Percentiles rank a stretch among this genome's conserved stretches.
phyloP scores from a whole-genome alignment of 1,140 invertebrate species.

The Heliothis virescens region DNA sequence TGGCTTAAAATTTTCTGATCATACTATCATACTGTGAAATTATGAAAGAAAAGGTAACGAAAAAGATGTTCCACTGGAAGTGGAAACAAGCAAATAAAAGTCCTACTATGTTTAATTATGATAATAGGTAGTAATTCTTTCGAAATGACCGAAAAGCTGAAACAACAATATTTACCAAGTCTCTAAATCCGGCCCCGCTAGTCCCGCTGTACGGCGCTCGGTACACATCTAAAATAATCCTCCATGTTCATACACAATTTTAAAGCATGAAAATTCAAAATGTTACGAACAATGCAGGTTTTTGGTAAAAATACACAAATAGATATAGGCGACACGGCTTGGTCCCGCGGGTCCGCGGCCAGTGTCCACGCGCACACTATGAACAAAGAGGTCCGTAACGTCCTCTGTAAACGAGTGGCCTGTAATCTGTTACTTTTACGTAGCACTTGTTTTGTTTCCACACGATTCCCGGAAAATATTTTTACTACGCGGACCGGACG shows the following conservation, averaged over 20 bases:
- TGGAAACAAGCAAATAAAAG: not conserved
- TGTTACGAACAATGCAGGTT: conserved; percentile 27
- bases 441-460: conserved; percentile 65
- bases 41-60: too few relatives aligned
- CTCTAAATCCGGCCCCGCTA: conserved; percentile 16
- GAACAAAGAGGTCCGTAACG: conserved; percentile 54
- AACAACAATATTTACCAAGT: conserved; percentile 13
- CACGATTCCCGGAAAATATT: conserved; percentile 68
- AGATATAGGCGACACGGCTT: conserved; percentile 1
- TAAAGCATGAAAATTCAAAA: conserved; percentile 19
- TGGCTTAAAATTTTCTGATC: not conserved
- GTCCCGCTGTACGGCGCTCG: not conserved
- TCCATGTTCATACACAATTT: conserved; percentile 22
- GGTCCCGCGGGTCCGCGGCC: conserved; percentile 31
- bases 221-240: conserved; percentile 28
- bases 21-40: not conserved
- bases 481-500: conserved; percentile 64
- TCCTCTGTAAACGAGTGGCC: conserved; percentile 67
- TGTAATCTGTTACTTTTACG: conserved; percentile 68
- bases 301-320: conserved; percentile 30
- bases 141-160: conserved; percentile 1
- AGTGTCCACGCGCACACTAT: not conserved
- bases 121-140: not conserved
- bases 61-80: too few relatives aligned
- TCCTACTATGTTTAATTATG: not conserved